Evolutionary conservation across 2,888 invertebrate genomes (phyloP), one percentile per base, ranked within the genome.

Genomic region (Rhorus exstirpatorius): DNA sequence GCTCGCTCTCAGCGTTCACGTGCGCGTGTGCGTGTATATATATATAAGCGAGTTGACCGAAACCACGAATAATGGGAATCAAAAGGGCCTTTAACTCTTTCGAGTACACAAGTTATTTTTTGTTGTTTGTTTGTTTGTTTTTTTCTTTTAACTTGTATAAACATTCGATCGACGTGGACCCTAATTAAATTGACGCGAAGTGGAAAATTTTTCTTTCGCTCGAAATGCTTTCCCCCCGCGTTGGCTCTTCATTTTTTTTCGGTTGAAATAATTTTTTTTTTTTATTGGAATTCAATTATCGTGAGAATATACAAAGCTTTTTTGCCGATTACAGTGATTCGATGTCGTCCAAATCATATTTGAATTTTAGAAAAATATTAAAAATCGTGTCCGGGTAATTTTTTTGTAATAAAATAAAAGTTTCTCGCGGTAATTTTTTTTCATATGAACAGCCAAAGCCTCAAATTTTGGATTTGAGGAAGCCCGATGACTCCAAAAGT

Each of bases 111-210:
- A n/a, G n/a, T n/a, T n/a, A n/a, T n/a, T n/a, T n/a, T n/a, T n/a
- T n/a, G n/a, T n/a, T n/a, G n/a, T n/a, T n/a, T n/a, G n/a, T n/a
- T n/a, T n/a, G n/a, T n/a, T 24, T 24, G 14, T 19, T 41, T 75
- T 61, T 61, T 53, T 31, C 41, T 14, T 35, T 61, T 44, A 49
- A 24, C 51, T 31, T 19, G n/a, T 31, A 21, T 38, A 53, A 55
- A 72, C 51, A 60, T 79, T 74, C 63, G 6, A 55, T 68, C 53
- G 63, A 38, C n/a, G 60, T 49, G 14, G 19, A 19, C n/a, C 21
- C 44, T 68, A 21, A 61, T 74, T 21, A 67, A 67, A 67, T 74
- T 68, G 7, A 8, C 21, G 53, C 17, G 2, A 41, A 61, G 46
- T 17, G 51, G 41, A 26, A 3, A 58, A 46, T 26, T 61, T 44